These are phyloP conservation scores for Galemys pyrenaicus DNA, from an alignment of 2,113 vertebrate genomes.

Conservation along the genomic window DNA sequence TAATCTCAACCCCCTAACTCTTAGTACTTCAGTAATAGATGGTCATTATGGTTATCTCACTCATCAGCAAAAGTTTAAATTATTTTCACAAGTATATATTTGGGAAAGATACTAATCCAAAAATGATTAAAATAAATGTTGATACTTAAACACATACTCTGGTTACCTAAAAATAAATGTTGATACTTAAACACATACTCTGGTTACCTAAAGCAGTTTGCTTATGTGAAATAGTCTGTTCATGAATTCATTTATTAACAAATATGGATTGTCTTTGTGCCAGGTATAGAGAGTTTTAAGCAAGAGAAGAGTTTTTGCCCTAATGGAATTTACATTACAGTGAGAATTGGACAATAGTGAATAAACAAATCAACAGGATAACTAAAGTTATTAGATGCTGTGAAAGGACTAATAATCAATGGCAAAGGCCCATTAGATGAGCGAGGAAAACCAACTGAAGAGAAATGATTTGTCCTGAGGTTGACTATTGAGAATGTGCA, in stretches of 20 bases:
- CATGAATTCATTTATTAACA: not conserved
- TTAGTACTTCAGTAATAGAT: not conserved
- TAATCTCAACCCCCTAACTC: not conserved
- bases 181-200: slow-evolving; percentile 21
- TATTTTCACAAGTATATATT: slow-evolving; percentile 43
- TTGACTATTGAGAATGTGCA: not conserved
- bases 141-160: not conserved
- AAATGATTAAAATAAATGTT: slow-evolving; percentile 48
- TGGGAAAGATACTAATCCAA: slow-evolving; percentile 32
- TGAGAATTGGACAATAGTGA: not conserved
- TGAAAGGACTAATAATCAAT: not conserved
- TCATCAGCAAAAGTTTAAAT: slow-evolving; percentile 42
- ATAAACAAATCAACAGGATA: not conserved
- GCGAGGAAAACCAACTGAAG: not conserved
- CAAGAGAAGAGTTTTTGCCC: not conserved
- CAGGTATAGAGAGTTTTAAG: not conserved
- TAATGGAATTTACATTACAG: not conserved
- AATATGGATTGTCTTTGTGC: not conserved
- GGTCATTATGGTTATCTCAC: not conserved
- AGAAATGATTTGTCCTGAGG: not conserved
- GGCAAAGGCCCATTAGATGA: not conserved
- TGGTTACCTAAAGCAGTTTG: not conserved
- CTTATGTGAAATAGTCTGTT: slow-evolving; percentile 25
- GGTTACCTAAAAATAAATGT: slow-evolving; percentile 41
- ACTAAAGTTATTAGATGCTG: not conserved